These are phyloP conservation scores for Ammodramus savannarum DNA, from an alignment of 2,113 vertebrate genomes.

Conservation along the genomic window DNA sequence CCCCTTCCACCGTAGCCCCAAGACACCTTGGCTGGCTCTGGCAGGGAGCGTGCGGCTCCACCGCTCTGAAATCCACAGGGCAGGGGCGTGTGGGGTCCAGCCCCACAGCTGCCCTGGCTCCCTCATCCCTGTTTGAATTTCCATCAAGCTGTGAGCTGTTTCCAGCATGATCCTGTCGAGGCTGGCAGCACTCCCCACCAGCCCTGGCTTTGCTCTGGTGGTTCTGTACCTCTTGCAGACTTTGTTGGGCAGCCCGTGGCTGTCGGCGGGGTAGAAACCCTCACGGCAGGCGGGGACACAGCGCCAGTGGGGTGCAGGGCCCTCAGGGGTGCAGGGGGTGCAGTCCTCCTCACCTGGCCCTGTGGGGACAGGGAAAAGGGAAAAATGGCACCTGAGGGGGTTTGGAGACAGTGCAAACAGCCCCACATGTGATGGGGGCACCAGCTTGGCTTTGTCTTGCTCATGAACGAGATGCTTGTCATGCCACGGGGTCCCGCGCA, in stretches of 20 bases:
- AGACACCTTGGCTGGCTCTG: neutral
- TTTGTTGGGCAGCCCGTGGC: slow-evolving; percentile 76
- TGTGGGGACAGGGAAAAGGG: slow-evolving; percentile 11
- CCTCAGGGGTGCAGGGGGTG: slow-evolving; percentile 74
- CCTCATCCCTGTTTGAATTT: neutral
- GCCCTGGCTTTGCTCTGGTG: neutral
- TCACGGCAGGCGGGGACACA: slow-evolving; percentile 78
- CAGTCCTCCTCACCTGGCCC: slow-evolving; percentile 81
- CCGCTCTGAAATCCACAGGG: neutral
- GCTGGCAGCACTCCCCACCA: neutral
- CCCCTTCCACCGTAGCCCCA: neutral
- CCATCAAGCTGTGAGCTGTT: neutral
- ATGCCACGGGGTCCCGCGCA: fast-evolving
- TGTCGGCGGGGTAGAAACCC: slow-evolving; percentile 80
- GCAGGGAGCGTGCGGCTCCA: fast-evolving
- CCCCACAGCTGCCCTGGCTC: slow-evolving; percentile 4
- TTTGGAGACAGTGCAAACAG: neutral
- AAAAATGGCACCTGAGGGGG: neutral
- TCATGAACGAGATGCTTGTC: neutral
- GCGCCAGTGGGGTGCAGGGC: slow-evolving; percentile 80
- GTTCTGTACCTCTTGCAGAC: slow-evolving; percentile 82
- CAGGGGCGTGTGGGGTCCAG: neutral
- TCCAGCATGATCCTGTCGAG: neutral
- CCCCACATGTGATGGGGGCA: fast-evolving
- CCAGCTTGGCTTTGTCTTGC: neutral